A percentile compares a stretch with the other conserved stretches of the same genome.
These are phyloP conservation scores for Protonibea diacanthus DNA, from an alignment of 2,797 vertebrate species.

Conservation along the genomic window DNA sequence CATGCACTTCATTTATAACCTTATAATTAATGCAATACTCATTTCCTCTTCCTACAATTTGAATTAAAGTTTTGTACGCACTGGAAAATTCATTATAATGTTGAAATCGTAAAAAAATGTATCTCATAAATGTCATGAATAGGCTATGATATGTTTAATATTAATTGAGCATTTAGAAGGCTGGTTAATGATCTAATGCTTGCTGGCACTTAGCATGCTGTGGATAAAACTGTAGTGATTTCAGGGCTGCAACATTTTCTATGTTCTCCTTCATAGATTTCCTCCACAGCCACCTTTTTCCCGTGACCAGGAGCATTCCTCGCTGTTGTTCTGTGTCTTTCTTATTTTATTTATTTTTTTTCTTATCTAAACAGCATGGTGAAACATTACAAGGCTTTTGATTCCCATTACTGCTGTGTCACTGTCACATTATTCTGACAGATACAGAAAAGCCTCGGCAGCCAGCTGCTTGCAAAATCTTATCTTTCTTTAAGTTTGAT, in stretches of 20 bases:
- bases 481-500: slow-evolving; percentile 76
- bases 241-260: slow-evolving; percentile 37
- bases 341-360: background rate
- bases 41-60: background rate
- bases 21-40: background rate
- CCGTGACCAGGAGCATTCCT: slow-evolving; percentile 60
- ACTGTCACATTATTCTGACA: slow-evolving; percentile 82
- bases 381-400: slow-evolving; percentile 76
- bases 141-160: background rate
- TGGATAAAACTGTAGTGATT: slow-evolving; percentile 27
- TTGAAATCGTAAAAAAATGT: background rate
- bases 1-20: background rate
- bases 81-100: background rate
- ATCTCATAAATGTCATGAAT: background rate
- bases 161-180: background rate
- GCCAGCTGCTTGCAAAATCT: slow-evolving; percentile 71
- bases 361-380: slow-evolving; percentile 64
- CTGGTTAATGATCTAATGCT: slow-evolving; percentile 12
- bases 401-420: slow-evolving; percentile 78
- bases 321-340: slow-evolving; percentile 28
- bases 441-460: slow-evolving; percentile 72
- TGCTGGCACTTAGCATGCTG: slow-evolving; percentile 24
- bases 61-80: slow-evolving; percentile 41
- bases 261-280: slow-evolving; percentile 50
- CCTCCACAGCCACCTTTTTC: slow-evolving; percentile 27